phyloP scores from a whole-genome alignment of 2,888 invertebrate genomes.

The Pachymerium ferrugineum region DNA sequence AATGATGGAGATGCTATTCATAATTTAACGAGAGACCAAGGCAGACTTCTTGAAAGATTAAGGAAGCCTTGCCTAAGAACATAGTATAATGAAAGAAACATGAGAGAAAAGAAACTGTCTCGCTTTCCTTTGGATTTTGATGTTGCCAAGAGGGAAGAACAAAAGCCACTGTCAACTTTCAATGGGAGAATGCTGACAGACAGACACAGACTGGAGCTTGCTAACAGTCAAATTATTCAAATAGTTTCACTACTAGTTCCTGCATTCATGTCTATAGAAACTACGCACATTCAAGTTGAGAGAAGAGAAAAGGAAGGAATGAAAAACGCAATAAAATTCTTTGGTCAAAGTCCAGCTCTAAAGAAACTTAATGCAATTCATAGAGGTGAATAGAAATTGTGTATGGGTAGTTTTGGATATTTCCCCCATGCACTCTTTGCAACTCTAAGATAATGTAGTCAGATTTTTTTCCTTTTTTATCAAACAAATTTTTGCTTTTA shows the following conservation, averaged over 20 bases:
- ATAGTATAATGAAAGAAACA: not conserved
- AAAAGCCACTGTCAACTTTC: not conserved
- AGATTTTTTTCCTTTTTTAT: not conserved
- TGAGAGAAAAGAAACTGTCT: not conserved
- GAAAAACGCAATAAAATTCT: not conserved
- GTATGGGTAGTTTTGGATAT: not conserved
- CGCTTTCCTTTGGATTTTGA: too few species aligned
- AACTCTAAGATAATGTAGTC: slow-evolving; percentile 5
- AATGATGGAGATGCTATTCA: too few species aligned
- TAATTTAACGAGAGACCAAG: not conserved
- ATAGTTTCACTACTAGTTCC: not conserved
- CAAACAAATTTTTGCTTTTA: not conserved
- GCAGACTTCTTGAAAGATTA: not conserved
- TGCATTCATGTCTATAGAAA: too few species aligned
- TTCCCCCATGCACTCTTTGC: not conserved
- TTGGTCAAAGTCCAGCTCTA: not conserved
- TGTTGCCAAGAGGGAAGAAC: not conserved
- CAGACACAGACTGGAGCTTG: not conserved
- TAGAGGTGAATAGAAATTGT: too few species aligned
- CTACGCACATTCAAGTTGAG: not conserved
- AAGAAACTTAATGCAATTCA: not conserved
- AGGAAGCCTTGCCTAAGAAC: not conserved
- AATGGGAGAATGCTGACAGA: not conserved
- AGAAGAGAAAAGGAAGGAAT: not conserved
- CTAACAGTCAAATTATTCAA: slow-evolving; percentile 1